These are phyloP conservation scores for Poliocrania exsul DNA, from an alignment of 2,797 vertebrate species.

Conservation along the genomic window DNA sequence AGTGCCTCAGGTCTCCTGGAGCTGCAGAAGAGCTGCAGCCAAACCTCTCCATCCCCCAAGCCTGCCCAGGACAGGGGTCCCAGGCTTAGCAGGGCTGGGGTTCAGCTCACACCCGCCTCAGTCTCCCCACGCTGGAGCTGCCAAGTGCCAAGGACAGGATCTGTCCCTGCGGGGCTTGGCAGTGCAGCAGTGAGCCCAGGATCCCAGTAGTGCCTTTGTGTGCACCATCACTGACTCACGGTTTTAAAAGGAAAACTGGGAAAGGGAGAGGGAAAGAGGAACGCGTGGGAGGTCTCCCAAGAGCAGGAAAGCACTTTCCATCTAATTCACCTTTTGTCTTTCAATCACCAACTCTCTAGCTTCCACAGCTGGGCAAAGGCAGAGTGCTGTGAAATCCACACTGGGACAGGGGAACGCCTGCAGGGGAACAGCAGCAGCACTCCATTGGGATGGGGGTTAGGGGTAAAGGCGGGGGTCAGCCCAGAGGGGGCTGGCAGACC, in stretches of 20 bases:
- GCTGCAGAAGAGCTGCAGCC: background rate
- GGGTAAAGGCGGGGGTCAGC: background rate
- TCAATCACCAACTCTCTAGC: background rate
- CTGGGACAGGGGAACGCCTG: fast-evolving
- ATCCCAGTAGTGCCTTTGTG: background rate
- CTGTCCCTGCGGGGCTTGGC: background rate
- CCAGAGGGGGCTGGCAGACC: background rate
- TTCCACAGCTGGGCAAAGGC: background rate
- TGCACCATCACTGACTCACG: background rate
- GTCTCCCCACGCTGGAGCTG: background rate
- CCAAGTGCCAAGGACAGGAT: background rate
- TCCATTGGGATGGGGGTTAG: fast-evolving
- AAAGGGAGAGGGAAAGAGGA: background rate
- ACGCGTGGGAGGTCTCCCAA: background rate
- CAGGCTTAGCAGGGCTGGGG: background rate
- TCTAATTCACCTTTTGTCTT: constrained; percentile 1
- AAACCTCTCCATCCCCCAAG: background rate
- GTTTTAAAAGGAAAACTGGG: background rate
- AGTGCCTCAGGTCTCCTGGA: background rate
- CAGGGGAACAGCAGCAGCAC: background rate
- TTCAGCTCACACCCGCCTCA: background rate
- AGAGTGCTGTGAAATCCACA: background rate
- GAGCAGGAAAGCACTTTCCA: background rate
- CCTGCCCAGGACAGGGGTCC: background rate
- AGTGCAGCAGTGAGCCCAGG: background rate